Conservation (phyloP, 1,140 invertebrate species). For the Daktulosphaira vitifoliae region DNA sequence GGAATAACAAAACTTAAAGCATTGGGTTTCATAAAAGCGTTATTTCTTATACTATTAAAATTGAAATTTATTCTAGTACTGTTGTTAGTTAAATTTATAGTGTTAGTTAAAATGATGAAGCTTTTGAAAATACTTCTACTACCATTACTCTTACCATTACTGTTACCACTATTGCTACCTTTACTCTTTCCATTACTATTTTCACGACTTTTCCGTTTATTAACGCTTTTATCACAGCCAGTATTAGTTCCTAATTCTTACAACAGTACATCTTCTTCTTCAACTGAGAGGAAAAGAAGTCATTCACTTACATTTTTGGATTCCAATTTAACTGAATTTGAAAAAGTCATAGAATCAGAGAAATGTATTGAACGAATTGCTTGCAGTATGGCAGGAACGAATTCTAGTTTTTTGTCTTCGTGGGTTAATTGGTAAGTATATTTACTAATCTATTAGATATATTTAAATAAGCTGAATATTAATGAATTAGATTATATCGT, state of each 20-base stretch:
- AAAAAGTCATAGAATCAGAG: background rate
- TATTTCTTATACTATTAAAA: conserved; percentile 32
- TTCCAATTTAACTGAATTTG: background rate
- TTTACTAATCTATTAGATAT: no score
- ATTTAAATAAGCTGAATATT: no score
- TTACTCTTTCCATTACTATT: background rate
- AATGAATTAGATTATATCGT: no score
- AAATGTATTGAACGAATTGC: background rate
- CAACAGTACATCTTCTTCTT: no score
- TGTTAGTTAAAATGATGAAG: conserved; percentile 33
- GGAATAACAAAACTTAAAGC: conserved; percentile 26
- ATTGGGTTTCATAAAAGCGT: conserved; percentile 32
- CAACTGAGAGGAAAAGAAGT: background rate
- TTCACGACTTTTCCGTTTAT: background rate
- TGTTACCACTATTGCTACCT: background rate
- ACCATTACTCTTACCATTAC: conserved; percentile 17
- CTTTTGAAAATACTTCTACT: conserved; percentile 25
- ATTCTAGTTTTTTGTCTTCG: background rate
- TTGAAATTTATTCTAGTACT: conserved; percentile 23
- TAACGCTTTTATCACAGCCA: background rate
- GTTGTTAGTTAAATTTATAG: conserved; percentile 32
- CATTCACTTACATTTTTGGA: background rate
- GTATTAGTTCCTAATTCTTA: background rate
- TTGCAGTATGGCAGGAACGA: conserved; percentile 14
- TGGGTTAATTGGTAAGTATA: conserved; percentile 19